Conservation (phyloP, 2,888 invertebrate species). For the Leistus spinibarbis region DNA sequence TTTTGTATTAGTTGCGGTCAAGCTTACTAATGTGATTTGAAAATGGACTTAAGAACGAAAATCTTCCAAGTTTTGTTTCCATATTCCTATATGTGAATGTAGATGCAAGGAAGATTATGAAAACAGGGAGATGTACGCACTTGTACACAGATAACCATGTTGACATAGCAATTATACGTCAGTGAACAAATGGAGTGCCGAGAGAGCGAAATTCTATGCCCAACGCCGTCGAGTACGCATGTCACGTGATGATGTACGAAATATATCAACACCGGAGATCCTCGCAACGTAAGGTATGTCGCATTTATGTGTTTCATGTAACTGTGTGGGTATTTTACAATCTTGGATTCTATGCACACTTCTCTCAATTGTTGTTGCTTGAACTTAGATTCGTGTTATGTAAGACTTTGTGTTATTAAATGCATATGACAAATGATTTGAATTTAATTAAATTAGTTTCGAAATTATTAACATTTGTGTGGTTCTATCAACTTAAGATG, state of each 20-base stretch:
- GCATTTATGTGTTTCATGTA: conserved; percentile 1
- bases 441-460: neutral
- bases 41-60: no score
- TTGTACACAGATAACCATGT: conserved; percentile 34
- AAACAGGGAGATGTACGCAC: neutral
- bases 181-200: conserved; percentile 35
- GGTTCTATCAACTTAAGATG: neutral
- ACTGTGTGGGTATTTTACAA: neutral
- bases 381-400: neutral
- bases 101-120: neutral
- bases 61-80: neutral
- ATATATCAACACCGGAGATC: conserved; percentile 20
- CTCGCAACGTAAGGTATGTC: neutral
- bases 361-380: neutral
- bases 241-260: conserved; percentile 36
- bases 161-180: conserved; percentile 38
- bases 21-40: no score
- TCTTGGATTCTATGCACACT: neutral
- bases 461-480: neutral
- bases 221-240: conserved; percentile 16
- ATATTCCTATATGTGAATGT: neutral
- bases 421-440: neutral
- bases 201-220: conserved; percentile 17
- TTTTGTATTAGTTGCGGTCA: no score
- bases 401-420: neutral